Evolutionary conservation across 2,888 invertebrate species (phyloP).

Genomic region (Brassicogethes aeneus): DNA sequence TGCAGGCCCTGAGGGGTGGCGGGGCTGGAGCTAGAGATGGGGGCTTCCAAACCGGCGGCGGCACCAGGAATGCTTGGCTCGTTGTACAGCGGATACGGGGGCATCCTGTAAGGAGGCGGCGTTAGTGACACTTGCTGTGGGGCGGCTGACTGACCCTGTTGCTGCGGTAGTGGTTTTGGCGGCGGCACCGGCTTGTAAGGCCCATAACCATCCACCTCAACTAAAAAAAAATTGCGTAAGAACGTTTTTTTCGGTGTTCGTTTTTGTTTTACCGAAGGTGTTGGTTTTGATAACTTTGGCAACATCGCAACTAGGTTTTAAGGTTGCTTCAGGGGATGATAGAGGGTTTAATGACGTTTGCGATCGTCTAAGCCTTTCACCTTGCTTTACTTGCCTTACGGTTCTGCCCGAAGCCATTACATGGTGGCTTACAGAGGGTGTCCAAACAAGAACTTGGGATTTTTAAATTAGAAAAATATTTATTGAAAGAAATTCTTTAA

Average conservation of each 20-base stretch:
- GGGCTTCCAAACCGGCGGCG: conserved; percentile 39
- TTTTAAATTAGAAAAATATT: conserved; percentile 1
- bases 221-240: conserved; percentile 33
- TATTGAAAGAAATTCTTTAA: neutral
- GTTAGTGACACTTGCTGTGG: conserved; percentile 28
- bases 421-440: conserved; percentile 45
- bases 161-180: conserved; percentile 49
- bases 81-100: conserved; percentile 54
- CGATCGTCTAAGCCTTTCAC: conserved; percentile 45
- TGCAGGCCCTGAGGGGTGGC: conserved; percentile 47
- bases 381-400: conserved; percentile 64
- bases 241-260: neutral
- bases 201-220: conserved; percentile 48
- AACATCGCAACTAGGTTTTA: conserved; percentile 15
- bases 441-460: neutral
- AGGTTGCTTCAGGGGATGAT: conserved; percentile 18
- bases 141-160: conserved; percentile 39
- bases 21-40: conserved; percentile 40
- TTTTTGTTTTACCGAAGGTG: conserved; percentile 15
- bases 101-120: conserved; percentile 59
- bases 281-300: conserved; percentile 21
- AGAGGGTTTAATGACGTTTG: conserved; percentile 30
- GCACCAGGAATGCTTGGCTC: conserved; percentile 47
- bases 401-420: conserved; percentile 58
- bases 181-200: conserved; percentile 52